phyloP scores from a whole-genome alignment of 2,113 vertebrate species.

The Macquaria ambigua region DNA sequence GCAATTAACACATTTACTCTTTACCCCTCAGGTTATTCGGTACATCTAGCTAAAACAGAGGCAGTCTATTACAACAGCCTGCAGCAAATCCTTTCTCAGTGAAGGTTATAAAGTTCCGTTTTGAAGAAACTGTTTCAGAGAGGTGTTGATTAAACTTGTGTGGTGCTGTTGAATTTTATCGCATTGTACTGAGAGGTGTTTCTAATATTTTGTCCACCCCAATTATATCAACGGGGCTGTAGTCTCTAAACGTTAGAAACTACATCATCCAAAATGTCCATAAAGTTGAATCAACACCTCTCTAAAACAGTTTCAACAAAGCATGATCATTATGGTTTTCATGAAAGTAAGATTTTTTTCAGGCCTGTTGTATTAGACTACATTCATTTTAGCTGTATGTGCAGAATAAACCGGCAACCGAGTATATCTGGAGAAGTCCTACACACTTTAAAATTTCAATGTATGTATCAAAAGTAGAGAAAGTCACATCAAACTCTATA shows the following conservation, averaged over 20 bases:
- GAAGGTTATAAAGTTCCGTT: not conserved
- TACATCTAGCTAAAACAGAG: not conserved
- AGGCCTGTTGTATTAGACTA: not conserved
- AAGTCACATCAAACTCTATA: not conserved
- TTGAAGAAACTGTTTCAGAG: not conserved
- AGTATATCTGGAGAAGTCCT: not conserved
- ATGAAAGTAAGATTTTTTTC: not conserved
- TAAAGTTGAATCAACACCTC: not conserved
- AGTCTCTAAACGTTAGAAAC: not conserved
- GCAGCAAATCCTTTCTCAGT: not conserved
- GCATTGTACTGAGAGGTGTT: not conserved
- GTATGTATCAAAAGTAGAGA: not conserved
- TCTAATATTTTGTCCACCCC: not conserved
- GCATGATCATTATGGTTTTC: not conserved
- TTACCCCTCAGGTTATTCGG: not conserved
- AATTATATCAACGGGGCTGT: not conserved
- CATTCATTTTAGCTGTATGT: not conserved
- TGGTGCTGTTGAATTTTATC: not conserved
- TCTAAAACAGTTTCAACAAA: not conserved
- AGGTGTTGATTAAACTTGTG: not conserved
- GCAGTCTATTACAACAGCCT: not conserved
- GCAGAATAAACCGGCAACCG: not conserved
- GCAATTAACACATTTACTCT: not conserved
- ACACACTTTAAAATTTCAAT: not conserved
- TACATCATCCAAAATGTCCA: not conserved